These are phyloP conservation scores for Itoplectis maculator DNA, from an alignment of 2,888 invertebrate genomes.

Conservation along the genomic window DNA sequence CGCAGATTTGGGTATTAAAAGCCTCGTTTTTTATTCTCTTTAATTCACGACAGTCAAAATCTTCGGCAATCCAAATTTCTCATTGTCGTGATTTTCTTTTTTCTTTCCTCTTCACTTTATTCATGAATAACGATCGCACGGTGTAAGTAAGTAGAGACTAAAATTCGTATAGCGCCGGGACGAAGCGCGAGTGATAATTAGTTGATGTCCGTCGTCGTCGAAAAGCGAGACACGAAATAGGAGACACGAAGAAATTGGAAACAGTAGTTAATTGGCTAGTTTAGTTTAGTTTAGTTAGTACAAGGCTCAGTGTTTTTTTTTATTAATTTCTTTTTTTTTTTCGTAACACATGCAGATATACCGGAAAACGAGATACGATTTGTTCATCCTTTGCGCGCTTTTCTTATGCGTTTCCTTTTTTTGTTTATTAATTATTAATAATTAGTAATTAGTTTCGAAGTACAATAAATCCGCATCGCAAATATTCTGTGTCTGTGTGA, in stretches of 20 bases:
- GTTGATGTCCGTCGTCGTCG: slow-evolving; percentile 39
- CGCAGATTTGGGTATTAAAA: slow-evolving; percentile 56
- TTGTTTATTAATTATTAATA: slow-evolving; percentile 52
- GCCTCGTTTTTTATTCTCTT: slow-evolving; percentile 62
- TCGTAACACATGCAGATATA: slow-evolving; percentile 48
- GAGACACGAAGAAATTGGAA: slow-evolving; percentile 60
- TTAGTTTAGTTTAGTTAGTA: slow-evolving; percentile 23
- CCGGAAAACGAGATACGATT: slow-evolving; percentile 51
- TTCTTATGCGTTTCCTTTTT: slow-evolving; percentile 49
- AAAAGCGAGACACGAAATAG: slow-evolving; percentile 53
- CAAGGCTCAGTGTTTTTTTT: slow-evolving; percentile 41
- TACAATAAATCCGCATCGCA: slow-evolving; percentile 50
- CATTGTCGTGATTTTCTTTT: slow-evolving; percentile 25
- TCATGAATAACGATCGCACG: slow-evolving; percentile 56
- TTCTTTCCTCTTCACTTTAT: too few species aligned
- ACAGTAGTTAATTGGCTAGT: slow-evolving; percentile 33
- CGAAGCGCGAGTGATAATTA: slow-evolving; percentile 21
- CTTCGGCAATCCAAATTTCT: slow-evolving; percentile 39
- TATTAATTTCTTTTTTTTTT: slow-evolving; percentile 25
- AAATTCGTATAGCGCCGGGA: slow-evolving; percentile 49
- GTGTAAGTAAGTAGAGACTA: slow-evolving; percentile 39
- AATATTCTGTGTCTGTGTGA: slow-evolving; percentile 48
- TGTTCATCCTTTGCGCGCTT: slow-evolving; percentile 43
- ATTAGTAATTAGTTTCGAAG: slow-evolving; percentile 52
- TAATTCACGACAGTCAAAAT: slow-evolving; percentile 58